Evolutionary conservation across 2,888 invertebrate genomes (phyloP), one percentile per base, ranked within the genome.

Genomic region (Agrotis puta): DNA sequence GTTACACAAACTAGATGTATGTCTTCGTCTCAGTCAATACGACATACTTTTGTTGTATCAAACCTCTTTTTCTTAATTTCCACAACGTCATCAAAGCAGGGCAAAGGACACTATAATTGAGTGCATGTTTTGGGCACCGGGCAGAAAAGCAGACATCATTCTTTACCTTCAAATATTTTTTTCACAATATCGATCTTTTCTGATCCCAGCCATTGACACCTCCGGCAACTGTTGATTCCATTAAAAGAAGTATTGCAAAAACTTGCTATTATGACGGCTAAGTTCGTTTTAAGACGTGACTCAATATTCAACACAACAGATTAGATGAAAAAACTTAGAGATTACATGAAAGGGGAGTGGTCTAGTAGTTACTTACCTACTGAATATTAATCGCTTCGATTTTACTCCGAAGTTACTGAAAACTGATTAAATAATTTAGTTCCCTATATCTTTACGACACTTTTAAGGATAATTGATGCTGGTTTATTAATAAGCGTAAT

Each of bases 271-370:
- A 64, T 33, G 18, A 18, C 47, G 14, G 13, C 58, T 57, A 11
- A 11, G 20, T 63, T 20, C 53, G 47, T 58, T 74, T 69, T 70
- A 50, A 13, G n/a, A 77, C 75, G 64, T 76, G 77, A 76, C 75
- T 76, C 54, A 75, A 70, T 77, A 56, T 53, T 48, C 50, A 27
- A 45, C 20, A 64, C 64, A 76, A 77, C 48, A 71, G 77, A 76
- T 75, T 64, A 47, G 6, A 20, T 18, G 27, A 61, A 77, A 77
- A 74, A 77, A 47, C 13, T 43, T 57, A 77, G 43, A 33, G 56
- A 56, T 54, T 56, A 56, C 71, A 57, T 43, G 54, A 64, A 56
- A 51, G 18, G 54, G 48, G 70, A 48, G 7, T 24, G 50, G 14
- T 51, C 18, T 71, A 24, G 22, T 47, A n/a, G n/a, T n/a, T n/a